Evolutionary conservation across 2,797 vertebrate species (phyloP).

Genomic region (Cyprinella venusta): DNA sequence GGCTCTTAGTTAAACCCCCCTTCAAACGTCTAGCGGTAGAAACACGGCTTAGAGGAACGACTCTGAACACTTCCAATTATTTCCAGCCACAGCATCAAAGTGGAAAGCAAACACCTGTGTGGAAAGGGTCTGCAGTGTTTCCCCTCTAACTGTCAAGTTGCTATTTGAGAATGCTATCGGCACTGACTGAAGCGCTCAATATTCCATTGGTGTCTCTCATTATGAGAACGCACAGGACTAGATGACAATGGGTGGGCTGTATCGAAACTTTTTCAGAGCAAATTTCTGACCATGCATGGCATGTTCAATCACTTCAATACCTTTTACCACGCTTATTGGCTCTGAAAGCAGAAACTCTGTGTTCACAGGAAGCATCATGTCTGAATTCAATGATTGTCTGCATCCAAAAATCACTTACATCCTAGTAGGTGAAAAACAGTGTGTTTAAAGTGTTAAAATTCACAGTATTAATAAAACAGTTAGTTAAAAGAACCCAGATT

Average conservation of each 20-base stretch:
- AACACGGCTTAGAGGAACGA: constrained; percentile 38
- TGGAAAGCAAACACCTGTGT: constrained; percentile 24
- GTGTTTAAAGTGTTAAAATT: neutral
- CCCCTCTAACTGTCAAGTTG: constrained; percentile 5
- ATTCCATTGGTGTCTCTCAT: neutral
- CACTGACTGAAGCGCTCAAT: constrained; percentile 6
- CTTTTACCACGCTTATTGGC: neutral
- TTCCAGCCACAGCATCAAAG: constrained; percentile 35
- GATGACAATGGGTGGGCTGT: constrained; percentile 16
- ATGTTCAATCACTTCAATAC: neutral
- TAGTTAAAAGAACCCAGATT: neutral
- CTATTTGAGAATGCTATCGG: constrained; percentile 11
- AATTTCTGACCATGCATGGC: neutral
- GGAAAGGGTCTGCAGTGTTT: neutral
- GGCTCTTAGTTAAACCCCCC: constrained; percentile 46
- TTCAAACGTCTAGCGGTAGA: constrained; percentile 24
- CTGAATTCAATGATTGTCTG: neutral
- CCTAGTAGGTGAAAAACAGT: neutral
- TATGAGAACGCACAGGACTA: neutral
- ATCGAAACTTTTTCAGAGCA: neutral
- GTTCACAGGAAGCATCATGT: neutral
- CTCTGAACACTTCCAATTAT: constrained; percentile 32
- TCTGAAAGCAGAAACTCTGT: neutral
- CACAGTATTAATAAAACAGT: neutral
- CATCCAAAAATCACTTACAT: neutral